Evolutionary conservation across 2,888 invertebrate genomes (phyloP).

Genomic region (Physocephala rufipes): DNA sequence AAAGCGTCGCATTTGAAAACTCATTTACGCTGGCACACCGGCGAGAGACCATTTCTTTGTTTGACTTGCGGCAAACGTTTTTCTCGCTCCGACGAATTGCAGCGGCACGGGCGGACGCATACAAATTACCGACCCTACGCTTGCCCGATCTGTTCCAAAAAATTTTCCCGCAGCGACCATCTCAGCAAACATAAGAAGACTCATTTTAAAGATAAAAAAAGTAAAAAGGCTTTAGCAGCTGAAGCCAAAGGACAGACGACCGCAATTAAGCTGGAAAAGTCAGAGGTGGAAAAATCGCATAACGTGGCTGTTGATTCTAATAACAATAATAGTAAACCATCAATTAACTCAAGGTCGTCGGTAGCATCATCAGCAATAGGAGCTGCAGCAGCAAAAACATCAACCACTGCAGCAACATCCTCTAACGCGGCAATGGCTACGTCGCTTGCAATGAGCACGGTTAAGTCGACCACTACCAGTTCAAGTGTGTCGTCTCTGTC

Average conservation of each 20-base stretch:
- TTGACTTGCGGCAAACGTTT: constrained; percentile 89
- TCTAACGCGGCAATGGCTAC: not conserved
- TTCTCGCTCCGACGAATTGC: constrained; percentile 90
- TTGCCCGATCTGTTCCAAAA: constrained; percentile 86
- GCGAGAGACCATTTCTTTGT: constrained; percentile 90
- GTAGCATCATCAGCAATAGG: constrained; percentile 25
- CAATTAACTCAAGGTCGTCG: constrained; percentile 13
- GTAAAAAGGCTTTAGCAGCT: constrained; percentile 57
- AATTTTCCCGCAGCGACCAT: constrained; percentile 93
- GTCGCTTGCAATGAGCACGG: not conserved
- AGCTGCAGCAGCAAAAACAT: constrained; percentile 22
- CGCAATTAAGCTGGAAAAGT: constrained; percentile 51
- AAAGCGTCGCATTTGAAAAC: constrained; percentile 95
- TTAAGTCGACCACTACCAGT: constrained; percentile 23
- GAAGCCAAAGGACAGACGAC: constrained; percentile 55
- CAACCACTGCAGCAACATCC: constrained; percentile 25
- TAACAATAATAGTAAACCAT: constrained; percentile 30
- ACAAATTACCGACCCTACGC: constrained; percentile 89
- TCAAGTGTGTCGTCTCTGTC: constrained; percentile 23
- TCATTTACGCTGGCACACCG: constrained; percentile 92
- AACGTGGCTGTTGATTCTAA: not conserved
- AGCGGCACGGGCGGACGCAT: constrained; percentile 88
- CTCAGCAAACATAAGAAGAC: constrained; percentile 93
- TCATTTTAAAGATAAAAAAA: constrained; percentile 69
- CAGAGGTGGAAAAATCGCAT: constrained; percentile 39